Base-by-base conservation (phyloP, 2,888 invertebrate species). In the Acrobasis consociella region DNA sequence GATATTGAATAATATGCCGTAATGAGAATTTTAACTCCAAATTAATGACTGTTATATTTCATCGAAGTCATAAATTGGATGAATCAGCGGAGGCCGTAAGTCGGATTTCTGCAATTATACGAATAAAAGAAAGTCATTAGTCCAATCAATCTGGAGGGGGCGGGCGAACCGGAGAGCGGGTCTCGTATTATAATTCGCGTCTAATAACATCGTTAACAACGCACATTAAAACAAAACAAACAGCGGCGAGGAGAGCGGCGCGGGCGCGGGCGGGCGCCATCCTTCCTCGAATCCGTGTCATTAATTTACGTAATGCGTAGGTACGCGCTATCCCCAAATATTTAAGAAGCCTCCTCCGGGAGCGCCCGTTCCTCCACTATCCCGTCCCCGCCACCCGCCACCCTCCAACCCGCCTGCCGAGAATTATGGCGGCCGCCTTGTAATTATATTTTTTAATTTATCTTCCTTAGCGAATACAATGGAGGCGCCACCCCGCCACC, bases 361-460 rank as follows among this genome's bases (percentile, higher is more conserved):
- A 89, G 91, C 89, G 85, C 87, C 89, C 88, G 87, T 78, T 87
- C 82, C 91, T 87, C 90, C 92, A 89, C 91, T 91, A 90, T 86
- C 82, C 82, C 81, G 73, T 73, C 82, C 75, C 70, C 71, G 68
- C 77, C 81, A 67, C 81, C 81, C 74, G 77, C 80, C 82, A 75
- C 84, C 83, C 71, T 81, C 75, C 83, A 71, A 75, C 82, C 85
- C 91, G 85, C 91, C 90, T 80, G 90, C 85, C 87, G 91, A 93
- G 93, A 93, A 92, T 93, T 93, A 93, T 93, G 93, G 94, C 94
- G 93, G 93, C 92, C 93, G 93, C 93, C 93, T 93, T 93, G 94
- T 94, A 94, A 94, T 94, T 94, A 94, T 94, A 94, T 94, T 94
- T 94, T 94, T 94, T 94, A 94, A 94, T 94, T 94, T 94, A 94